Conservation (phyloP, 2,888 invertebrate genomes). For the Pecten maximus region DNA sequence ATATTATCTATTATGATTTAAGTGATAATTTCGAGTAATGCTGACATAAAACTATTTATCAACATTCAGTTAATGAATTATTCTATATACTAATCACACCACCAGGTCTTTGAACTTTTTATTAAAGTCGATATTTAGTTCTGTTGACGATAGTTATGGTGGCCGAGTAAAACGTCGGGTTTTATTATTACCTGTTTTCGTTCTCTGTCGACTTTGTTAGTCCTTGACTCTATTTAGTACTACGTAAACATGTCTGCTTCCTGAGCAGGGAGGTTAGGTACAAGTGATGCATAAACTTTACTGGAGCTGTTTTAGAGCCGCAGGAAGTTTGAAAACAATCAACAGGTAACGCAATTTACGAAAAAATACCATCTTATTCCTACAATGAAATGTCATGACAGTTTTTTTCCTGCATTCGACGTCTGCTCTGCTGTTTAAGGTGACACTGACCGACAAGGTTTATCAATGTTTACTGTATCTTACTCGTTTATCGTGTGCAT, state of each 20-base stretch:
- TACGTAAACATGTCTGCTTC: constrained; percentile 9
- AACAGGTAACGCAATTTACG: neutral
- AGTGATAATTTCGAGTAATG: too few relatives aligned
- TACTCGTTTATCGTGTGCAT: neutral
- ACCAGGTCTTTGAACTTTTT: too few relatives aligned
- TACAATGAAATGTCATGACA: neutral
- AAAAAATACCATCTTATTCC: too few relatives aligned
- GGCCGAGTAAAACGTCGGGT: too few relatives aligned
- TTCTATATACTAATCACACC: too few relatives aligned
- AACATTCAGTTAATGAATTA: too few relatives aligned
- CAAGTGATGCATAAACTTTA: neutral
- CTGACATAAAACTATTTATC: too few relatives aligned
- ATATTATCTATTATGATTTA: too few relatives aligned
- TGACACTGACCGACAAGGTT: neutral
- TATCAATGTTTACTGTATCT: neutral
- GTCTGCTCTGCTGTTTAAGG: neutral
- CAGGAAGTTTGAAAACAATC: neutral
- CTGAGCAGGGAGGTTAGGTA: neutral
- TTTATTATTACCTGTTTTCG: neutral
- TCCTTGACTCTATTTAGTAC: neutral
- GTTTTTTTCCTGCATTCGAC: neutral
- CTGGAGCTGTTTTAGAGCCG: neutral
- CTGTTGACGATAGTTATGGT: too few relatives aligned
- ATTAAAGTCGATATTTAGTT: too few relatives aligned
- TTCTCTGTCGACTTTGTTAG: neutral